Conservation (phyloP, 2,113 vertebrate genomes). For the Romanogobio albipinnatus region DNA sequence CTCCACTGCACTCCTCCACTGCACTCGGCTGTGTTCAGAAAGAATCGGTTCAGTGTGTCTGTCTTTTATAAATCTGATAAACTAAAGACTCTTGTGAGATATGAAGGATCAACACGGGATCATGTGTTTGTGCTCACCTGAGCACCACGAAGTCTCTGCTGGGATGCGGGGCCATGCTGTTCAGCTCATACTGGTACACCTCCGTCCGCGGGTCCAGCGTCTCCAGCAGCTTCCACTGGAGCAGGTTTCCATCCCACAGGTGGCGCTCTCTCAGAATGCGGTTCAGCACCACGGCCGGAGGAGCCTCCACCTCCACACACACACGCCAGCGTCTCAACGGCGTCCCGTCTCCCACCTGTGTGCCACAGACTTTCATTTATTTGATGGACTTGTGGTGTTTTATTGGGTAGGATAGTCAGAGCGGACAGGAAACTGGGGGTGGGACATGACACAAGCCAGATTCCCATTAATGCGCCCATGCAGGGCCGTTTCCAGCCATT, state of each 20-base stretch:
- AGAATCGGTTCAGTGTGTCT: too few species aligned
- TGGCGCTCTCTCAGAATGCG: conserved; percentile 90
- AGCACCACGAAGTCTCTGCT: conserved; percentile 91
- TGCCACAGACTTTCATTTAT: not conserved
- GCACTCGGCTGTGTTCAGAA: too few species aligned
- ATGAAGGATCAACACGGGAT: too few species aligned
- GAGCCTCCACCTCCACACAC: conserved; percentile 85
- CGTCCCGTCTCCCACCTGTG: conserved; percentile 90
- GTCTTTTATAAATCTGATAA: too few species aligned
- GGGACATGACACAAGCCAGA: not conserved
- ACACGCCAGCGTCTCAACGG: conserved; percentile 91
- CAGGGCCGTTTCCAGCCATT: too few species aligned
- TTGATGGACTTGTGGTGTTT: not conserved
- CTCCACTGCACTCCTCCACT: too few species aligned
- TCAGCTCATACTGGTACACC: conserved; percentile 88
- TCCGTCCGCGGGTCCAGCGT: conserved; percentile 90
- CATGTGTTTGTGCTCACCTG: conserved; percentile 75
- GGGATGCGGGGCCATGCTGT: conserved; percentile 91
- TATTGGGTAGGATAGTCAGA: not conserved
- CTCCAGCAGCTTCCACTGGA: conserved; percentile 91
- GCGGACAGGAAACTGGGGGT: not conserved
- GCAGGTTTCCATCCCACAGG: conserved; percentile 88
- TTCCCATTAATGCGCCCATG: not conserved
- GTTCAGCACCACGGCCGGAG: conserved; percentile 87
- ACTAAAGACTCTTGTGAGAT: too few species aligned